Base-by-base conservation (phyloP, 2,797 vertebrate species). In the Acanthiza pusilla region DNA sequence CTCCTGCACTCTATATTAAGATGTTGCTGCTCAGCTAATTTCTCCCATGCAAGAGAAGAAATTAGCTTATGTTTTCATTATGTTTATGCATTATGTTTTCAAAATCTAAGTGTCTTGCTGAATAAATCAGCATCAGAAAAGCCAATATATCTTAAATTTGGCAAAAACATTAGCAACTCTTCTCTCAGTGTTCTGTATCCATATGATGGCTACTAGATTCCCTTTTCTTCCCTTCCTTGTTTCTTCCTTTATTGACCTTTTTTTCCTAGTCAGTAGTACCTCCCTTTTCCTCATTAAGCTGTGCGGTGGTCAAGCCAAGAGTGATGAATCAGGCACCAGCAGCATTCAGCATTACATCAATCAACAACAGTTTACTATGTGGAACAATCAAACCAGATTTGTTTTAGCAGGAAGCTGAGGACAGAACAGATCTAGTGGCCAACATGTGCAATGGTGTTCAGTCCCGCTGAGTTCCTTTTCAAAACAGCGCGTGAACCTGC, bases 21-120 rank as follows among this genome's bases (percentile, higher is more conserved):
- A 61, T 45, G 30, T 62, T 85, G n/a, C 62, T 82, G 87, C 91
- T 72, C 36, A 66, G 57, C 36, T 93, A 17, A 80, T 74, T 95
- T 74, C 71, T 85, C 30, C 38, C 0, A 0, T 2, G 0, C 26
- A n/a, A 11, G 8, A 0, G 38, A 38, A 38, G 38, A 38, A 38
- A 38, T 38, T 38, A 38, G 38, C 38, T 38, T 38, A 38, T 38
- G 10, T 38, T 38, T 38, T 38, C 38, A 38, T 38, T 38, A 38
- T 38, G 38, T 82, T 76, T 76, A 15, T 40, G 10, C 45, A 60
- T 78, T 68, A 57, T 27, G 4, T 83, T 85, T 89, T 62, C 61
- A 85, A 89, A 92, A 77, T 36, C n/a, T 19, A 58, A 51, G 15
- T 16, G 20, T 55, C 50, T 66, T 14, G 1, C 26, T 48, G 63